Evolutionary conservation across 2,797 vertebrate species (phyloP), one percentile per base, ranked within the genome.

Genomic region (Oryzias sinensis): DNA sequence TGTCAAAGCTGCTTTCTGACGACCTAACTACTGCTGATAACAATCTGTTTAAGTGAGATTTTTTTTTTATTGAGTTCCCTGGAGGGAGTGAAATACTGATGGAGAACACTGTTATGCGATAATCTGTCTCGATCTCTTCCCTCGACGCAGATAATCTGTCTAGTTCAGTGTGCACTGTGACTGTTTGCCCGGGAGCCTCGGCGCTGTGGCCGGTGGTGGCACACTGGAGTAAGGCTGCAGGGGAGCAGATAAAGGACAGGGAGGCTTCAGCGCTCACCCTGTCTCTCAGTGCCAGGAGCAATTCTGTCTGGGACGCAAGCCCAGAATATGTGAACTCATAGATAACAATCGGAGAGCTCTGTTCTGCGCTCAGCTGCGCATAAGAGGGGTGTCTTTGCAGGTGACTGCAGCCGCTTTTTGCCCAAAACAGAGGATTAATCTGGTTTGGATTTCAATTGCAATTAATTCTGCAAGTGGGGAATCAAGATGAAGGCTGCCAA

Each of bases 61-160:
- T 74, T 43, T 74, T 43, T 79, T 33, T 33, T 81, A 74, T 80
- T 62, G 62, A 44, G 47, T 67, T 87, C 84, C 83, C 87, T 68
- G 68, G 68, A 86, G 85, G 81, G 72, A 80, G 72, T 65, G 83
- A 81, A 86, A 86, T 86, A 86, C 80, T 87, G 86, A 88, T 81
- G 83, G 76, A 76, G 77, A 65, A 68, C 65, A 79, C 81, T 77
- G 79, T 85, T 81, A 80, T 74, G 77, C 22, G 68, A 85, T 87
- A 88, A 90, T 91, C 89, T 84, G 85, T 90, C 87, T 89, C 70
- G 65, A 91, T 90, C 84, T 80, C 78, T 85, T 85, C 83, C 84
- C 79, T 80, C 77, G 84, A 87, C 80, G 80, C 84, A 89, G 87
- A 90, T 92, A 91, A 92, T 90, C 85, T 70, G 75, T 89, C 89